Percentiles rank a stretch among this genome's conserved stretches.
Evolutionary conservation across 2,113 vertebrate species (phyloP).

Genomic region (Corynorhinus townsendii): DNA sequence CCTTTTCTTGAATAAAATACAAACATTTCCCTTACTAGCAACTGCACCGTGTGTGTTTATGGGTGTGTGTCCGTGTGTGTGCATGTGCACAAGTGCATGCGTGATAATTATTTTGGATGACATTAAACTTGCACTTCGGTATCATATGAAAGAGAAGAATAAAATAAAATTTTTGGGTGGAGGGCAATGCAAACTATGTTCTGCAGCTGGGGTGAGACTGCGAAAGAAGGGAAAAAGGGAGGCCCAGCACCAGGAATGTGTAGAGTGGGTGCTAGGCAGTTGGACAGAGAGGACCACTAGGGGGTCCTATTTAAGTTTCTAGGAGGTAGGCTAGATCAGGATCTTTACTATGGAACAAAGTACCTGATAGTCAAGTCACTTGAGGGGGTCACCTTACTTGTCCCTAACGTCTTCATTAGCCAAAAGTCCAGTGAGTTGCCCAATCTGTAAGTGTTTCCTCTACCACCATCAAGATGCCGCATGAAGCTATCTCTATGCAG

Average conservation of each 20-base stretch:
- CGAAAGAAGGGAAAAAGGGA: background rate
- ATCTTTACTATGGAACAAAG: background rate
- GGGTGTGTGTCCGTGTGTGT: background rate
- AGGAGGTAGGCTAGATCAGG: background rate
- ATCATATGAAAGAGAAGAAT: background rate
- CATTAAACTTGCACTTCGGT: background rate
- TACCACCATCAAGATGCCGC: background rate
- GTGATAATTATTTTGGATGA: background rate
- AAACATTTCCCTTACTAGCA: background rate
- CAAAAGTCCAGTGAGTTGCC: background rate
- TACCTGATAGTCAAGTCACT: background rate
- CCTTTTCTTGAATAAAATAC: constrained; percentile 50
- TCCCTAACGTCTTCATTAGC: background rate
- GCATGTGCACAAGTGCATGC: accelerated
- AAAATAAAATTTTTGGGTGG: background rate
- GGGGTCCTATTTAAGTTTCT: background rate
- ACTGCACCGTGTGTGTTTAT: background rate
- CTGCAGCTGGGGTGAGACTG: background rate
- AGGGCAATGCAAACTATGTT: background rate
- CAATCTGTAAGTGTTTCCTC: background rate
- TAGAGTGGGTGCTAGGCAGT: background rate
- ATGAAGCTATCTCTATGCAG: background rate
- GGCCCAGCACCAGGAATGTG: background rate
- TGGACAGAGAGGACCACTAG: background rate
- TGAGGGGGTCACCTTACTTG: background rate